These are phyloP conservation scores for Xylocopa sonorina DNA, from an alignment of 1,140 invertebrate species.

Conservation along the genomic window DNA sequence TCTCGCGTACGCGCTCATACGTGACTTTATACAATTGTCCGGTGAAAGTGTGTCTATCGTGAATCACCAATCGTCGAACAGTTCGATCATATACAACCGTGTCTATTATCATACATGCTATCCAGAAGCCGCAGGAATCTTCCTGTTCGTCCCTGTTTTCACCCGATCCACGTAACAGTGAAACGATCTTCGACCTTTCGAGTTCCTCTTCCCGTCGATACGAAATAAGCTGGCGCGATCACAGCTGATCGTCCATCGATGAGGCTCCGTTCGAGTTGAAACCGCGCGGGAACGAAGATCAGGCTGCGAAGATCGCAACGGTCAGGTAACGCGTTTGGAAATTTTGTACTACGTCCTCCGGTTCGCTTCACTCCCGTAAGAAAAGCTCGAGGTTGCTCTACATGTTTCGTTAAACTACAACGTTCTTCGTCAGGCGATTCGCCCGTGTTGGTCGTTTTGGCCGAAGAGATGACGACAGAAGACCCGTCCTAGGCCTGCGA, in stretches of 20 bases:
- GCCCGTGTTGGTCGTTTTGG: not conserved
- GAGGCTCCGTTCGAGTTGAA: not conserved
- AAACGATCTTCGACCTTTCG: not conserved
- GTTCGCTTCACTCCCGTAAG: not conserved
- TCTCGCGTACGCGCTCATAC: not conserved
- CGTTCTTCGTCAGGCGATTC: not conserved
- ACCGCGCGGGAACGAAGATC: not conserved
- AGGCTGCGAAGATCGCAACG: not conserved
- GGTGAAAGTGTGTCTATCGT: slow-evolving; percentile 47
- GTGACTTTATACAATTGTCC: not conserved
- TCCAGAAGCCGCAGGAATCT: not conserved
- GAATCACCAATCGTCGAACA: slow-evolving; percentile 28
- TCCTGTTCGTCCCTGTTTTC: not conserved
- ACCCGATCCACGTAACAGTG: not conserved
- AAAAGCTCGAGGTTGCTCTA: not conserved
- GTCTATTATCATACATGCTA: not conserved
- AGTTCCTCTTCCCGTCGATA: not conserved
- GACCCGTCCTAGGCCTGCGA: not conserved
- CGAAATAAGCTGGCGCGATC: slow-evolving; percentile 2
- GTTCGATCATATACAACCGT: slow-evolving; percentile 12
- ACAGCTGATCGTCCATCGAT: not conserved
- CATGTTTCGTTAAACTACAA: not conserved
- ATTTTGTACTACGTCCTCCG: slow-evolving; percentile 42
- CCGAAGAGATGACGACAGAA: not conserved
- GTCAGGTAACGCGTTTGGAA: slow-evolving; percentile 8